Base-by-base conservation (phyloP, 2,797 vertebrate species). In the Vultur gryphus region DNA sequence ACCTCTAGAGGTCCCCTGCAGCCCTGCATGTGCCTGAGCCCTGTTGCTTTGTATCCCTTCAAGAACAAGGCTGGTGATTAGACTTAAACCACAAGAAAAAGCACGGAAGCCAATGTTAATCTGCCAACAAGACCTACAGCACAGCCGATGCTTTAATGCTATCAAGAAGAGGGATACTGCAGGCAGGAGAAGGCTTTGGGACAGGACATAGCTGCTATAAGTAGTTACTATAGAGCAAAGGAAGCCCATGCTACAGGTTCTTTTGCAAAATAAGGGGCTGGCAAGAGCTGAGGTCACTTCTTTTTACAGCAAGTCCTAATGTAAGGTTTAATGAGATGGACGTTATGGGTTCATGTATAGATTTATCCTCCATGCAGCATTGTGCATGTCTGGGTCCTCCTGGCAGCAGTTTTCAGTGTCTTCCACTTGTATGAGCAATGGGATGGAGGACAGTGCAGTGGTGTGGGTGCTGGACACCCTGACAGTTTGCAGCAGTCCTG, bases 321-420 rank as follows among this genome's bases (percentile, higher is more conserved):
- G 55, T 5, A 25, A 58, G 46, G 19, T 65, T 69, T 57, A 52
- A 78, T 51, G 67, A 51, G 58, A 26, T 54, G 67, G 15, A 69
- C 0, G 4, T 80, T 41, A 6, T 4, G 29, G n/a, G 31, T 9
- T 71, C 35, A 4, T 4, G 7, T 17, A 29, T 1, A 55, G 41
- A 58, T 89, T 82, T 66, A 46, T 43, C 33, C 62, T 79, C 41
- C 2, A 1, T 41, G 66, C 2, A 6, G 66, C 70, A 65, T 15
- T 0, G 0, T 0, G 0, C 7, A 3, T 21, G 33, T 28, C 51
- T 43, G 61, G 4, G 3, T 26, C 44, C 73, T 72, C 29, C 41
- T 58, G 66, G 81, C 5, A 70, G 64, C 13, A 37, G 8, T 66
- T 91, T 51, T 31, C 71, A 77, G 43, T 4, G 0, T 55, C 67